phyloP scores from a whole-genome alignment of 2,888 invertebrate species.

The Arrhopalites spinosus region DNA sequence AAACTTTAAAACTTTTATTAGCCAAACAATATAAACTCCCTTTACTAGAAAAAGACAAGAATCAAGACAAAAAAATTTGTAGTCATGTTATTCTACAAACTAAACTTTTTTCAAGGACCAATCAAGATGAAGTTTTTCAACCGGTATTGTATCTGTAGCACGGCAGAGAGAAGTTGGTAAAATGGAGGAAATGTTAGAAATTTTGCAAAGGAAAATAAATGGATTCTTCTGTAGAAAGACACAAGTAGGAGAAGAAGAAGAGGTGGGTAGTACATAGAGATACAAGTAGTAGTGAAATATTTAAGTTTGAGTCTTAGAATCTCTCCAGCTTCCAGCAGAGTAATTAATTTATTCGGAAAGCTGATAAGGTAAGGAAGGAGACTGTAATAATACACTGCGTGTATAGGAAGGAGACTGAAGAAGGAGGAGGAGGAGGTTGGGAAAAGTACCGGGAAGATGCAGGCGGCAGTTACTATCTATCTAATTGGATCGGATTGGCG shows the following conservation, averaged over 20 bases:
- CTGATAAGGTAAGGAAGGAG: constrained; percentile 40
- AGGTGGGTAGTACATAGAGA: constrained; percentile 13
- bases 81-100: background rate
- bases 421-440: constrained; percentile 21
- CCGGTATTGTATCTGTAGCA: background rate
- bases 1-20: too few relatives aligned
- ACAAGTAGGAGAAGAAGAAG: constrained; percentile 4
- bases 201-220: constrained; percentile 1
- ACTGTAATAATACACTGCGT: constrained; percentile 4
- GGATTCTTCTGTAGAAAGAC: too few relatives aligned
- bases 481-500: constrained; percentile 56
- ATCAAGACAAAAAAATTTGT: background rate
- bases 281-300: constrained; percentile 20
- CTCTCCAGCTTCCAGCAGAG: constrained; percentile 48
- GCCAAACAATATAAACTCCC: too few relatives aligned
- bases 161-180: background rate
- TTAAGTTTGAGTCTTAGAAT: constrained; percentile 18
- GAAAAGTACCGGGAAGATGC: constrained; percentile 37
- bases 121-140: too few relatives aligned
- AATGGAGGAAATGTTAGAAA: background rate
- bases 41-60: background rate
- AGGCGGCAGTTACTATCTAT: constrained; percentile 54
- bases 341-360: constrained; percentile 56
- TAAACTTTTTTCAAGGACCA: background rate
- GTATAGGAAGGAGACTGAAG: background rate